Evolutionary conservation across 2,113 vertebrate species (phyloP).

Genomic region (Xiphophorus couchianus): DNA sequence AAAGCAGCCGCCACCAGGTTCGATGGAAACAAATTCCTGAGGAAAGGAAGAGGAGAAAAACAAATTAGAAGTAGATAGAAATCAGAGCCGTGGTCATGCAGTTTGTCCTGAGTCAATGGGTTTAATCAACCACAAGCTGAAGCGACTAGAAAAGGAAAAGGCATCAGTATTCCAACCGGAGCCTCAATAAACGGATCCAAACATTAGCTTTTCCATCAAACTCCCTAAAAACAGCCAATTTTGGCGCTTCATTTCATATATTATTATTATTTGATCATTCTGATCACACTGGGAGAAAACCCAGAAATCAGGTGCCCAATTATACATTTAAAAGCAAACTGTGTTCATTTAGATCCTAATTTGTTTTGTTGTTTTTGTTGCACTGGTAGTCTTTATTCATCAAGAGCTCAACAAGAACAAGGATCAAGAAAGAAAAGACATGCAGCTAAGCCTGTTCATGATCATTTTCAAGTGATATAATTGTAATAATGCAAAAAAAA

Average conservation of each 20-base stretch:
- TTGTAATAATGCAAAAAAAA: too few species aligned
- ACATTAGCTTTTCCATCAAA: background rate
- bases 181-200: background rate
- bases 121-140: background rate
- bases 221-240: background rate
- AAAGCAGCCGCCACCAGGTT: conserved; percentile 95
- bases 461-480: too few species aligned
- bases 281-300: background rate
- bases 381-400: background rate
- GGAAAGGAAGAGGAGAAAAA: conserved; percentile 29
- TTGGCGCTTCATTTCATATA: background rate
- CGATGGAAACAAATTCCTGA: conserved; percentile 94
- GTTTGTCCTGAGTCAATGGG: background rate
- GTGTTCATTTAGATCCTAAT: background rate
- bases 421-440: too few species aligned
- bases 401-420: background rate
- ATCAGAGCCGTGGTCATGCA: background rate
- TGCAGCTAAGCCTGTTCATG: too few species aligned
- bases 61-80: conserved; percentile 6
- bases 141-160: background rate
- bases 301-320: background rate
- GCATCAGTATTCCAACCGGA: background rate
- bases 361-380: background rate
- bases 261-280: background rate
- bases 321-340: background rate